Evolutionary conservation across 2,888 invertebrate species (phyloP).

Genomic region (Ptilodon capucinus): DNA sequence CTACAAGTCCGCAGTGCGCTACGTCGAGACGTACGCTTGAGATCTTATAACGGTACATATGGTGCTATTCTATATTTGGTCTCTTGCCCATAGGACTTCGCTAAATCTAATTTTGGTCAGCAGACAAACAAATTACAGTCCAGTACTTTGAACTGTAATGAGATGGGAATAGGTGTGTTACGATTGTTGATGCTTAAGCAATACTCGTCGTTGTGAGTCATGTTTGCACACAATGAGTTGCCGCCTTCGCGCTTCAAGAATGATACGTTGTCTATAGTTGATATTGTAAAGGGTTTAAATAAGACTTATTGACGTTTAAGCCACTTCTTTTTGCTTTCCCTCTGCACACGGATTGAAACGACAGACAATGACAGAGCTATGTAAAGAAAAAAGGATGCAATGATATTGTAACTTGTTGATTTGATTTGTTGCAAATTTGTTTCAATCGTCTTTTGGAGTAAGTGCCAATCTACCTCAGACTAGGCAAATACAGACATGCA

Average conservation of each 20-base stretch:
- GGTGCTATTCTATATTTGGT: constrained; percentile 39
- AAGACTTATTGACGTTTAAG: background rate
- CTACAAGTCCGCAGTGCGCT: background rate
- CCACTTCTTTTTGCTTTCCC: too few species aligned
- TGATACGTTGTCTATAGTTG: constrained; percentile 10
- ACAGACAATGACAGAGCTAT: too few species aligned
- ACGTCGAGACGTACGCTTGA: constrained; percentile 14
- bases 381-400: too few species aligned
- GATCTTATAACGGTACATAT: constrained; percentile 30
- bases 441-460: too few species aligned
- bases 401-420: too few species aligned
- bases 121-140: constrained; percentile 2
- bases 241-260: constrained; percentile 11
- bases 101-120: constrained; percentile 24
- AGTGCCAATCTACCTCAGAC: too few species aligned
- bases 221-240: constrained; percentile 13
- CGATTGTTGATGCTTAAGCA: constrained; percentile 6
- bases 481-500: too few species aligned
- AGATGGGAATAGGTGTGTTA: background rate
- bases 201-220: constrained; percentile 18
- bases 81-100: constrained; percentile 12
- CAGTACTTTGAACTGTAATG: background rate
- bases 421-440: too few species aligned
- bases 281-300: background rate
- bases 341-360: too few species aligned